Evolutionary conservation across 1,140 invertebrate species (phyloP).

Genomic region (Lycorma delicatula): DNA sequence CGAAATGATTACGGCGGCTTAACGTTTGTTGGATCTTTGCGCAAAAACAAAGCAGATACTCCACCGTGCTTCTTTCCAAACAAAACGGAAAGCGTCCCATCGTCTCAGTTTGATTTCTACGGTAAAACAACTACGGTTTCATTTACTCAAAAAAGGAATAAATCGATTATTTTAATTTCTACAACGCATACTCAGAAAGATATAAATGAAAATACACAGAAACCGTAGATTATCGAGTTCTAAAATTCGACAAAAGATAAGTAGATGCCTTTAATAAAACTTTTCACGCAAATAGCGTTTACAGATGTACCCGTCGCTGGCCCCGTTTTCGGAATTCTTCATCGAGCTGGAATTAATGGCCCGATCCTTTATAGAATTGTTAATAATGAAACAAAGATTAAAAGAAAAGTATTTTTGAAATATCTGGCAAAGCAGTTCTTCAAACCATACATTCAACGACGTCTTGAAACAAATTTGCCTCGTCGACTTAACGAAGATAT

Average conservation of each 20-base stretch:
- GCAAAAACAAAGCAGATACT: no score
- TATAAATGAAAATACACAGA: background rate
- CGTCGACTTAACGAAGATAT: background rate
- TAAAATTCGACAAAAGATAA: no score
- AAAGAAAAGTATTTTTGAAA: background rate
- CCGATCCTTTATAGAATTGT: conserved; percentile 29
- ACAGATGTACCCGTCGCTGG: background rate
- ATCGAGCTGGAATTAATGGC: conserved; percentile 28
- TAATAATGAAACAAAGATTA: background rate
- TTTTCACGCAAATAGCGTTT: background rate
- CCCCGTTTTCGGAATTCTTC: conserved; percentile 13
- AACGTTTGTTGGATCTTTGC: background rate
- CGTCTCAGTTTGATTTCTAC: background rate
- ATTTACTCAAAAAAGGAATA: background rate
- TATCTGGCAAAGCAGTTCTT: no score
- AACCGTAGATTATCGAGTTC: no score
- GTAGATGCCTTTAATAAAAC: background rate
- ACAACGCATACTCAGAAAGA: background rate
- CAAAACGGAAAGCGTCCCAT: background rate
- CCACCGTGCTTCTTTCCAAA: background rate
- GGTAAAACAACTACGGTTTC: background rate
- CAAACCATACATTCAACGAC: background rate
- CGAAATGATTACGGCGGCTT: background rate
- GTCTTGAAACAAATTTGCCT: background rate
- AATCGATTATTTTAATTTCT: background rate